phyloP scores from a whole-genome alignment of 2,888 invertebrate species.

The Hydriomena furcata region DNA sequence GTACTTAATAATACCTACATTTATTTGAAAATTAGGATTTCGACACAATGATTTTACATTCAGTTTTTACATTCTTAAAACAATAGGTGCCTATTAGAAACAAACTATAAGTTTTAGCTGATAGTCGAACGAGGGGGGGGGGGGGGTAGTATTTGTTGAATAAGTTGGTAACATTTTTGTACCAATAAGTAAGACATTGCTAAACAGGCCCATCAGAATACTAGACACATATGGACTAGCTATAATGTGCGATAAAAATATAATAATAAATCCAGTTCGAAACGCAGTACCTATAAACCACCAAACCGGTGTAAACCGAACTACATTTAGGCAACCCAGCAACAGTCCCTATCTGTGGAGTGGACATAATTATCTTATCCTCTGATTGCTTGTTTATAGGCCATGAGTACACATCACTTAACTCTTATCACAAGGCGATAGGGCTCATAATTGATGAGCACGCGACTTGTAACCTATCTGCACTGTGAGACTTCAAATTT shows the following conservation, averaged over 20 bases:
- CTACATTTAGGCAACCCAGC: slow-evolving; percentile 22
- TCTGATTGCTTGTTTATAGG: slow-evolving; percentile 8
- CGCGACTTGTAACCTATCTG: slow-evolving; percentile 2
- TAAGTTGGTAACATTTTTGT: too few species aligned
- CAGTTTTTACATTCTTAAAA: too few species aligned
- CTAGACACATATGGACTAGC: background rate
- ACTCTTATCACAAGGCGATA: background rate
- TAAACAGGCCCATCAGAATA: too few species aligned
- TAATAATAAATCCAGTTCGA: background rate
- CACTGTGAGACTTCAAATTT: background rate
- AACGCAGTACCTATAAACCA: too few species aligned
- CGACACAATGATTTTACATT: too few species aligned
- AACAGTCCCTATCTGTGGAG: slow-evolving; percentile 13
- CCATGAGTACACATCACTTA: background rate
- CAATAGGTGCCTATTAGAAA: too few species aligned
- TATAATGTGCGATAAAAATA: slow-evolving; percentile 1
- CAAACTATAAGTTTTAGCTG: too few species aligned
- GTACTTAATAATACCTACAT: too few species aligned
- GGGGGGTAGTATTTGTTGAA: too few species aligned
- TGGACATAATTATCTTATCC: slow-evolving; percentile 14
- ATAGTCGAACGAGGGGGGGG: too few species aligned
- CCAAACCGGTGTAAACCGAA: slow-evolving; percentile 18
- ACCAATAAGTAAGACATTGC: too few species aligned
- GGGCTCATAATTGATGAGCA: background rate
- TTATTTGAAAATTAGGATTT: too few species aligned